These are phyloP conservation scores for Myiagra hebetior DNA, from an alignment of 2,113 vertebrate genomes.

Conservation along the genomic window DNA sequence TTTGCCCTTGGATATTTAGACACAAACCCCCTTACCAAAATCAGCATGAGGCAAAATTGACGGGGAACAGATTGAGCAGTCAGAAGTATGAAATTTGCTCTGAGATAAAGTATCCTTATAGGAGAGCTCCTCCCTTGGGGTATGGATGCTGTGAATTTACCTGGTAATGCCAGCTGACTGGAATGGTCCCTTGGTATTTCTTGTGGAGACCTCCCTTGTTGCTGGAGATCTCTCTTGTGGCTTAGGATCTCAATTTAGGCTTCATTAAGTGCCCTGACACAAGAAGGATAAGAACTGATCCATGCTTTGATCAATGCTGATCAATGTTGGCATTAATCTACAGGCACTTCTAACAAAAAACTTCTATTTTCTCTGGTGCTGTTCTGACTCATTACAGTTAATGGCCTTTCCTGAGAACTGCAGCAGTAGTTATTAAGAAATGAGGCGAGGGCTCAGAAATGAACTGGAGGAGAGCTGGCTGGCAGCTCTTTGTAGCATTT, in stretches of 20 bases:
- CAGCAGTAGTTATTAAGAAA: not conserved
- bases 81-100: not conserved
- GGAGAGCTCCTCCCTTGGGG: not conserved
- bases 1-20: not conserved
- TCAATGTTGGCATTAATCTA: not conserved
- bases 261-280: not conserved
- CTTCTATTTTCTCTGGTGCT: not conserved
- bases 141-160: not conserved
- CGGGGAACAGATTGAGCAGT: not conserved
- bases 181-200: not conserved
- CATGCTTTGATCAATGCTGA: not conserved
- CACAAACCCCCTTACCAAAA: not conserved
- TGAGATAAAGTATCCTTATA: not conserved
- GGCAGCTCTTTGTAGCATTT: not conserved
- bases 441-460: not conserved
- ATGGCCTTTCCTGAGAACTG: slow-evolving; percentile 23
- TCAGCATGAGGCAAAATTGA: not conserved
- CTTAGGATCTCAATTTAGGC: not conserved
- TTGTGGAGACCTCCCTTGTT: not conserved
- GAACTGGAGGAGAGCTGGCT: not conserved
- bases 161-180: not conserved
- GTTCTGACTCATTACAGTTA: slow-evolving; percentile 28
- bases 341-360: not conserved
- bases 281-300: not conserved
- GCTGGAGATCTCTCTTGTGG: not conserved